These are phyloP conservation scores for Cisticola juncidis DNA, from an alignment of 2,113 vertebrate species.

Conservation along the genomic window DNA sequence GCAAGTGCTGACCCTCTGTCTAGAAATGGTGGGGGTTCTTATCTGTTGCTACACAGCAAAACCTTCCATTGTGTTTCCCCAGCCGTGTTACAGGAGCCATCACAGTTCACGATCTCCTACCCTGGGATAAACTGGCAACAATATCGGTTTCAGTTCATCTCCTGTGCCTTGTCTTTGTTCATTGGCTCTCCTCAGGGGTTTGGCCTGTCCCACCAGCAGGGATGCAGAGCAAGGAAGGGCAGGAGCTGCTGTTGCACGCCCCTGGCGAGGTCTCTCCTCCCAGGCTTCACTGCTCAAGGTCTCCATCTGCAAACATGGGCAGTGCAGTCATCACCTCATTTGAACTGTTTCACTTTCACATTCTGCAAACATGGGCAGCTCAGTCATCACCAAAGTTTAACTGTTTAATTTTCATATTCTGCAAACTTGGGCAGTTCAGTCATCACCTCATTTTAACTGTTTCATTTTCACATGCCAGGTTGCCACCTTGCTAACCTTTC, in stretches of 20 bases:
- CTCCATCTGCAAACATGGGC: not conserved
- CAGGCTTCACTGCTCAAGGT: not conserved
- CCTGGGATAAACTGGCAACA: not conserved
- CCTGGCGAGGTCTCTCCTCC: not conserved
- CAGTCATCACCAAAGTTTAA: not conserved
- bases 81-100: not conserved
- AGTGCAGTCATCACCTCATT: not conserved
- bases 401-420: no score
- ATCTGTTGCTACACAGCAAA: not conserved
- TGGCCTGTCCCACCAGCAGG: not conserved
- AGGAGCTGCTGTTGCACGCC: not conserved
- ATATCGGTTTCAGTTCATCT: not conserved
- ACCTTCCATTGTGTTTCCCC: not conserved
- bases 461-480: not conserved
- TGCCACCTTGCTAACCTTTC: not conserved
- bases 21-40: not conserved
- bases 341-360: not conserved
- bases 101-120: not conserved
- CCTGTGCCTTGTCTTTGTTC: not conserved
- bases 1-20: not conserved
- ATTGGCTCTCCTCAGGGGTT: not conserved
- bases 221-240: not conserved
- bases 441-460: not conserved
- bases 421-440: not conserved
- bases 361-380: not conserved